Base-by-base conservation (phyloP, 2,888 invertebrate species). In the Melieria crassipennis region DNA sequence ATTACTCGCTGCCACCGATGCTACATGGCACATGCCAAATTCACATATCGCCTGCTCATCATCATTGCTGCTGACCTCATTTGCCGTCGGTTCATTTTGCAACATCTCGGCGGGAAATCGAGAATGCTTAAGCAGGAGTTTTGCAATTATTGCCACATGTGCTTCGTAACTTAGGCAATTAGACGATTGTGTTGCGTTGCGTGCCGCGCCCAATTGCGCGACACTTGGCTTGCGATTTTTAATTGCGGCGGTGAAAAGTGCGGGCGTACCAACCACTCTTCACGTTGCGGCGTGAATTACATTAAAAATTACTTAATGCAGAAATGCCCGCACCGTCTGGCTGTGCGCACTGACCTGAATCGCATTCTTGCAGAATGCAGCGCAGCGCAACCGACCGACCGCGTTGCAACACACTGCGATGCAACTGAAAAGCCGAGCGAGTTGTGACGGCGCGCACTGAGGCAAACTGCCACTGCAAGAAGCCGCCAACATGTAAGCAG, bases 251-350 rank as follows among this genome's bases (percentile, higher is more conserved):
- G 30, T 47, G 30, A 57, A 5, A 50, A 30, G 43, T 30, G 30
- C 50, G 11, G 5, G 6, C n/a, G 45, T 42, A 43, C 10, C 16
- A 9, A 45, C 30, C 30, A 30, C 30, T 30, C 30, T 30, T 30
- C 30, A 30, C 30, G 42, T 30, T 50, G n/a, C 58, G 58, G 58
- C 50, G 58, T 30, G 43, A 58, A 67, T 60, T 60, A 30, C 50
- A 67, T 67, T 67, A 50, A 46, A 60, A 67, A 60, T 67, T 67
- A 60, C 66, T 67, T 67, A 67, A 58, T 67, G 50, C 9, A 63
- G 50, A 9, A 11, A 13, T 56, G 4, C 1, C n/a, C 7, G 63
- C 63, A 30, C 1, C 30, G 48, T 63, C 48, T 50, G 42, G 16
- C 13, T 5, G 11, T 43, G 67, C 43, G 67, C 60, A 67, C 67